phyloP scores from a whole-genome alignment of 2,888 invertebrate genomes.

The Luperina testacea region DNA sequence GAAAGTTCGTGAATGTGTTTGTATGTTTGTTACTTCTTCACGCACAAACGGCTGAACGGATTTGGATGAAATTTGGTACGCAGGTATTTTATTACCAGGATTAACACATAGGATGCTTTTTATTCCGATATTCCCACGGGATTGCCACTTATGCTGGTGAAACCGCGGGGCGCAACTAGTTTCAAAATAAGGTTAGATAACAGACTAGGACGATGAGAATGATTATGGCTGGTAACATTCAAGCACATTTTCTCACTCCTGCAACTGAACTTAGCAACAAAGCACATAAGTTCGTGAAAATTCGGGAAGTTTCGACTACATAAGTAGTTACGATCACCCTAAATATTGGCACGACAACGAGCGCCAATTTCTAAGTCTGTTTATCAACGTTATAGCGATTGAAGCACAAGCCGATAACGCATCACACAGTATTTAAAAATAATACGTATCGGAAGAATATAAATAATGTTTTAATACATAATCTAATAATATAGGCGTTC shows the following conservation, averaged over 20 bases:
- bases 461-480: slow-evolving; percentile 38
- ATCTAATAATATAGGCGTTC: slow-evolving; percentile 39
- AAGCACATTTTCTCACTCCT: neutral
- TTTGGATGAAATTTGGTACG: no score
- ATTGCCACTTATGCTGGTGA: no score
- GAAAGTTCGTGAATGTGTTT: no score
- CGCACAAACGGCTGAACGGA: no score
- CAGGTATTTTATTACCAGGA: no score
- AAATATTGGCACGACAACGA: neutral
- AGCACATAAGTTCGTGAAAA: neutral
- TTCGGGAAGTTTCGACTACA: neutral
- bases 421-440: slow-evolving; percentile 37
- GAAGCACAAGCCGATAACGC: neutral
- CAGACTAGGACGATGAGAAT: neutral
- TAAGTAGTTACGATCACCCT: no score
- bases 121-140: no score
- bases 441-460: slow-evolving; percentile 43
- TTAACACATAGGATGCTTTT: no score
- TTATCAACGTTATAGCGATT: neutral
- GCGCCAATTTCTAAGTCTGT: neutral
- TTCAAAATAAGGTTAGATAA: neutral
- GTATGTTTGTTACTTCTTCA: no score
- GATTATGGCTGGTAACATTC: neutral
- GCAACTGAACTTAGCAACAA: neutral
- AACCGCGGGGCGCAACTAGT: no score